Evolutionary conservation across 2,797 vertebrate genomes (phyloP), one percentile per base, ranked within the genome.

Genomic region (Parauchenoglanis ngamensis): DNA sequence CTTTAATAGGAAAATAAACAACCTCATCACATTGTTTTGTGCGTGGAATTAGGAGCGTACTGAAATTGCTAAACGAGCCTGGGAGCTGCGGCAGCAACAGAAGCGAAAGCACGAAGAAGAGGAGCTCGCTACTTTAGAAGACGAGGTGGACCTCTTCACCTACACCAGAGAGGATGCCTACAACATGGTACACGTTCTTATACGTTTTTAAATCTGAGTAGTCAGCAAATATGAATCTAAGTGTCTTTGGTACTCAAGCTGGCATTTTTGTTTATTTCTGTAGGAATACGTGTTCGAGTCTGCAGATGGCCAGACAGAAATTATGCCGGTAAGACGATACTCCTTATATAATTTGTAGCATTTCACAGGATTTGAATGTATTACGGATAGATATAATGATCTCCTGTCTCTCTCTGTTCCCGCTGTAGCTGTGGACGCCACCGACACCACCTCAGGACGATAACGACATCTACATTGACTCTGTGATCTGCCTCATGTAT

Each of bases 401-500:
- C 54, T 31, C 7, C 1, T 7, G 54, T 59, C 13, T 40, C 17
- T 28, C 8, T 44, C 46, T 88, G 1, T 86, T 19, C 21, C 31
- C 85, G n/a, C 63, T 49, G 80, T 90, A 98, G 97, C 94, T 98
- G 85, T 98, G 98, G 97, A 98, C 98, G 84, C 98, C 97, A 13
- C 98, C 97, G 25, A 98, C 98, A 8, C 98, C 97, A 0, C 97
- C 97, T 56, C 97, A 98, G 91, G 97, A 98, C 80, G 97, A 98
- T 92, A 98, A 98, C 7, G 97, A 98, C 86, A 97, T 98, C 89
- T 98, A 98, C 90, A 97, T 98, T 1, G 97, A 98, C 92, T 97
- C 97, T 0, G 97, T 98, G 73, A 98, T 98, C 96, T 98, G 97
- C 92, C 94, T 98, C 85, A 98, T 98, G 97, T 98, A 98, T 85